phyloP scores from a whole-genome alignment of 1,140 invertebrate genomes.

The Diorhabda sublineata region DNA sequence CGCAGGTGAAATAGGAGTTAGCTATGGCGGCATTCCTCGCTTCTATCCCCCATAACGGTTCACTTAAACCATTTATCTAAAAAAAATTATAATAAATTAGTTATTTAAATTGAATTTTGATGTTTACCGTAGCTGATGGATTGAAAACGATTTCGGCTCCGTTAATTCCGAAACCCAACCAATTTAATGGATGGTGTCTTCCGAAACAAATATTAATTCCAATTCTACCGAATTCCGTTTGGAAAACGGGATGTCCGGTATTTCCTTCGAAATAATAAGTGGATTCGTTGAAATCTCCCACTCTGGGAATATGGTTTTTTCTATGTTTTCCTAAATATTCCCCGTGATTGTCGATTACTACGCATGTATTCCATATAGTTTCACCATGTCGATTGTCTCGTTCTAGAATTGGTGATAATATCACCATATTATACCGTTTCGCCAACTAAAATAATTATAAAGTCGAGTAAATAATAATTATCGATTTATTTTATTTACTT shows the following conservation, averaged over 20 bases:
- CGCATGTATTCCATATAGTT: conserved; percentile 93
- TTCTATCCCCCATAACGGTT: conserved; percentile 94
- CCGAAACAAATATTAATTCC: conserved; percentile 89
- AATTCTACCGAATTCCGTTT: conserved; percentile 79
- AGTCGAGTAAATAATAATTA: not conserved
- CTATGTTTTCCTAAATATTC: conserved; percentile 89
- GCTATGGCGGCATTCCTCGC: conserved; percentile 97
- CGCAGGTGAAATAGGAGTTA: conserved; percentile 90
- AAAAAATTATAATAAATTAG: not conserved
- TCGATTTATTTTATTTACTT: conserved; percentile 50
- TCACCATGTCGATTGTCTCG: conserved; percentile 83
- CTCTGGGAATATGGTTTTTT: conserved; percentile 97
- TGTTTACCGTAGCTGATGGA: conserved; percentile 82
- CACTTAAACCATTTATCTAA: conserved; percentile 66
- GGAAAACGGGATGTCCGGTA: conserved; percentile 93
- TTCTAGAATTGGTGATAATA: conserved; percentile 93
- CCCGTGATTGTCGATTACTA: conserved; percentile 87
- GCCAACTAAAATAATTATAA: conserved; percentile 58
- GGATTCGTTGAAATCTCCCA: conserved; percentile 98
- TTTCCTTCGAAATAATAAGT: conserved; percentile 98
- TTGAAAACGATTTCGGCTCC: conserved; percentile 99
- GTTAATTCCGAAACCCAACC: conserved; percentile 95
- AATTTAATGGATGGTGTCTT: conserved; percentile 95
- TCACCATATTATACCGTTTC: conserved; percentile 88
- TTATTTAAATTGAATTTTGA: not conserved